phyloP scores from a whole-genome alignment of 2,797 vertebrate species.

The Premnoplex brunnescens region DNA sequence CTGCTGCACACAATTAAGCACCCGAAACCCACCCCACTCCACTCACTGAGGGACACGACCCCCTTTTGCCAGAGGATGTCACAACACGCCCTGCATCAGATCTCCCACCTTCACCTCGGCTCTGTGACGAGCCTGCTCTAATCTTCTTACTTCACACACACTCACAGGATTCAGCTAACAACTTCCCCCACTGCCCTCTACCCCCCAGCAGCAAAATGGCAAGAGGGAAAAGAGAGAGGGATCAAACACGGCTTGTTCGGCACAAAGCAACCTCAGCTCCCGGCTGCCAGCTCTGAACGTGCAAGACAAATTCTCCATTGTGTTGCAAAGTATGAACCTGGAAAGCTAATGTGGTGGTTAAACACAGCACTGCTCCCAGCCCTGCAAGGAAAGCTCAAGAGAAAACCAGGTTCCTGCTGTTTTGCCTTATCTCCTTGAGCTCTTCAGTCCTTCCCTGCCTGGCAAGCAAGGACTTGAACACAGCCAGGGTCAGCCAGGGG shows the following conservation, averaged over 20 bases:
- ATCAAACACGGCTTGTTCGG: conserved; percentile 56
- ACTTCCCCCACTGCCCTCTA: conserved; percentile 20
- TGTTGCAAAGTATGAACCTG: conserved; percentile 55
- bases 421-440: neutral
- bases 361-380: conserved; percentile 20
- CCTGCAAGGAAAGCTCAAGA: conserved; percentile 11
- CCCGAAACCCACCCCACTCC: neutral
- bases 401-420: neutral
- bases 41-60: fast-evolving
- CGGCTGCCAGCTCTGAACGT: conserved; percentile 37
- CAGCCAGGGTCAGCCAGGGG: neutral
- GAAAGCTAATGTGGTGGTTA: conserved; percentile 43
- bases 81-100: neutral
- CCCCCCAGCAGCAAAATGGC: conserved; percentile 50
- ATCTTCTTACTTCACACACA: conserved; percentile 34
- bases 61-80: neutral
- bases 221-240: conserved; percentile 50
- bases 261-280: conserved; percentile 36
- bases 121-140: neutral
- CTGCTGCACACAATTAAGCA: neutral
- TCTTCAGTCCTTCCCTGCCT: neutral
- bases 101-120: neutral
- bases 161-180: conserved; percentile 6
- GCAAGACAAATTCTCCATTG: conserved; percentile 50
- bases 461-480: neutral